Evolutionary conservation across 2,888 invertebrate genomes (phyloP).

Genomic region (Stegana nigrithorax): DNA sequence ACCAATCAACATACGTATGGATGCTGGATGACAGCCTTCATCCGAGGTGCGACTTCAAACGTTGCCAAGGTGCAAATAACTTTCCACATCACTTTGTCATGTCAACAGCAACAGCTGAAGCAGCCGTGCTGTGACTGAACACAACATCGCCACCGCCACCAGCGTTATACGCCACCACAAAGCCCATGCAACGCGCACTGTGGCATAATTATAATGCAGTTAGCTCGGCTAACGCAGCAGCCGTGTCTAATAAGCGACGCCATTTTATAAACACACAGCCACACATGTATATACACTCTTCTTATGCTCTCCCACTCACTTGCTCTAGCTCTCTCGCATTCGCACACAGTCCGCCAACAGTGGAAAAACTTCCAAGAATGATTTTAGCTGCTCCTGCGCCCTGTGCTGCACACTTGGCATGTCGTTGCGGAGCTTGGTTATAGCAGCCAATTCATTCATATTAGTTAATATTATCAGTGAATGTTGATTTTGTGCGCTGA

Average conservation of each 20-base stretch:
- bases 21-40: neutral
- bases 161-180: neutral
- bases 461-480: constrained; percentile 52
- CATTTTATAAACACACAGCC: constrained; percentile 12
- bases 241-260: constrained; percentile 23
- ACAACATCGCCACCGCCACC: neutral
- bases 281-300: neutral
- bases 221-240: neutral
- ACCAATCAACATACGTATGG: neutral
- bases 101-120: constrained; percentile 1
- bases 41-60: constrained; percentile 41
- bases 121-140: neutral
- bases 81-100: constrained; percentile 16
- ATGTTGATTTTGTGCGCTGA: neutral
- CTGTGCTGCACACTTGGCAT: neutral
- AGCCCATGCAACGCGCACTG: neutral
- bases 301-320: constrained; percentile 1
- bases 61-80: constrained; percentile 41
- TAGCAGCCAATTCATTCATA: too few species aligned
- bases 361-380: constrained; percentile 42
- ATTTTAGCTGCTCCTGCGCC: constrained; percentile 35
- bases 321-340: too few species aligned
- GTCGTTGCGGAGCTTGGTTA: constrained; percentile 35
- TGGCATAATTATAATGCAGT: constrained; percentile 8
- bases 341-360: too few species aligned